Base-by-base conservation (phyloP, 2,888 invertebrate species). In the Noctuana brunneofusca region DNA sequence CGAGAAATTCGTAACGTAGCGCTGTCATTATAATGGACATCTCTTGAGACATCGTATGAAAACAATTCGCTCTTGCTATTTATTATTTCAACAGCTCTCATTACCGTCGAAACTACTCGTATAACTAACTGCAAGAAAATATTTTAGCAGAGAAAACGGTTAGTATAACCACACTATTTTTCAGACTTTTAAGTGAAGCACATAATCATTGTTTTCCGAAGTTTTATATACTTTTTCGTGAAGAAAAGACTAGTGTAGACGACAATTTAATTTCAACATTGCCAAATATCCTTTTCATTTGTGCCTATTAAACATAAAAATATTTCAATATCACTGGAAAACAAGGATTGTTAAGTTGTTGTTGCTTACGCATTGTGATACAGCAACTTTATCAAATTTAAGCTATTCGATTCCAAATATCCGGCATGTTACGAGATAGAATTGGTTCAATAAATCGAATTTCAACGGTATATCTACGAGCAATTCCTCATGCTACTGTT, bases 371-470 rank as follows among this genome's bases (percentile, higher is more conserved):
- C 14, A 50, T 18, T 52, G 9, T 49, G 49, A 49, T 49, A 18
- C 9, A 32, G 52, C 30, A 35, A 35, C n/a, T 58, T 49, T 50
- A 27, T 58, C 50, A 18, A 41, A 54, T 60, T 46, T 53, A 18
- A 54, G 48, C 11, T 32, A 32, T 32, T 54, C 27, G 24, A 60
- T 48, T 32, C 43, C 46, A 43, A 52, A 46, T 48, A 54, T 60
- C 60, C 60, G 60, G 54, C 54, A 60, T 32, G 38, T 22, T 32
- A 18, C 60, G 6, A 60, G 59, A 60, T 60, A 60, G 32, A 54
- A 54, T 54, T 48, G 54, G 48, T 53, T 27, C 60, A 54, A 60
- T 60, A 60, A 60, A 60, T 60, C 60, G 54, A 60, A 54, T 60
- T 60, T 60, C 60, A 54, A 38, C 54, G 12, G 43, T 60, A 16